Evolutionary conservation across 1,140 invertebrate genomes (phyloP).

Genomic region (Bradysia coprophila): DNA sequence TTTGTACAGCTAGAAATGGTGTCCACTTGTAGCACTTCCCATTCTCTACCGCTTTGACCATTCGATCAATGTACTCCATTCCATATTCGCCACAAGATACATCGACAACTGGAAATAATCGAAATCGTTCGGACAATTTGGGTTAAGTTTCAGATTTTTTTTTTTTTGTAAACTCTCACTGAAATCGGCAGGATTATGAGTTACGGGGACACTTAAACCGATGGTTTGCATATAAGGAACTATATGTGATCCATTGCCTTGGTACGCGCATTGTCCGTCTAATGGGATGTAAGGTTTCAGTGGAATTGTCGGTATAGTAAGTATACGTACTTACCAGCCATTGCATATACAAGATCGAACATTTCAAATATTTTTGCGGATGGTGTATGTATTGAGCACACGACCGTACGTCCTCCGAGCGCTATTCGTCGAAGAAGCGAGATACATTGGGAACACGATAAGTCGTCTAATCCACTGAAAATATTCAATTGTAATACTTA

Average conservation of each 20-base stretch:
- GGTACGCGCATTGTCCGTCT: slow-evolving; percentile 53
- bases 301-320: too few species aligned
- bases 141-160: too few species aligned
- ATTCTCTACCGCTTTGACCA: slow-evolving; percentile 41
- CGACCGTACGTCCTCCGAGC: slow-evolving; percentile 60
- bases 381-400: slow-evolving; percentile 85
- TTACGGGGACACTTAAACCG: slow-evolving; percentile 47
- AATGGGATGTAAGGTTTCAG: too few species aligned
- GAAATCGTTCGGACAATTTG: too few species aligned
- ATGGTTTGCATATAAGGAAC: slow-evolving; percentile 46
- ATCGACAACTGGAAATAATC: slow-evolving; percentile 56
- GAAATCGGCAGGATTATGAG: slow-evolving; percentile 70
- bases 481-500: slow-evolving; percentile 8
- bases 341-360: slow-evolving; percentile 60
- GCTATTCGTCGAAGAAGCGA: slow-evolving; percentile 58
- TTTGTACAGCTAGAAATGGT: slow-evolving; percentile 5
- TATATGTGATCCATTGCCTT: slow-evolving; percentile 41
- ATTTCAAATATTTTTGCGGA: slow-evolving; percentile 57
- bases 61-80: slow-evolving; percentile 32
- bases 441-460: slow-evolving; percentile 56
- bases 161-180: slow-evolving; percentile 35
- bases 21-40: slow-evolving; percentile 31
- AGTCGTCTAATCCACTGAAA: slow-evolving; percentile 53
- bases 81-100: slow-evolving; percentile 59
- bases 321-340: too few species aligned